A percentile compares a stretch with the other conserved stretches of the same genome.
Conservation (phyloP, 1,140 invertebrate species). For the Drosophila hydei region DNA sequence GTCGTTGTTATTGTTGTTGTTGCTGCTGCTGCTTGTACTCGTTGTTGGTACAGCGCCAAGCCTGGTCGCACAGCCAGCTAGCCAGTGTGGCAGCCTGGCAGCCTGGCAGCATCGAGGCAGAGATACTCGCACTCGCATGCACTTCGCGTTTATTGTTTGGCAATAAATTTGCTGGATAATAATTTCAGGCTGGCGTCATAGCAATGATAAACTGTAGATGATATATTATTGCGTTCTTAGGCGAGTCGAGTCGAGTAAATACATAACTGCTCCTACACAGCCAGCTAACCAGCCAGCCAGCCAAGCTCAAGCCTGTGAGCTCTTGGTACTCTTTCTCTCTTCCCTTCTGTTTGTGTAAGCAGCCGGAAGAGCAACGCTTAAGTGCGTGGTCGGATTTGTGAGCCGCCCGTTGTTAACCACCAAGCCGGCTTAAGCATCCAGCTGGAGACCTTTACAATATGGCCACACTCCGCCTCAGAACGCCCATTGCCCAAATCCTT, state of each 20-base stretch:
- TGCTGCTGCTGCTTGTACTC: conserved; percentile 12
- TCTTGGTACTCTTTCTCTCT: conserved; percentile 3
- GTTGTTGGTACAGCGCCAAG: conserved; percentile 48
- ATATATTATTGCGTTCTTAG: conserved; percentile 83
- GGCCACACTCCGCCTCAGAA: conserved; percentile 1
- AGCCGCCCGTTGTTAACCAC: conserved; percentile 26
- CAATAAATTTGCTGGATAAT: conserved; percentile 83
- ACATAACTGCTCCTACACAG: conserved; percentile 30
- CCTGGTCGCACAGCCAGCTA: conserved; percentile 24
- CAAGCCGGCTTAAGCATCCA: conserved; percentile 21
- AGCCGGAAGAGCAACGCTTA: conserved; percentile 39
- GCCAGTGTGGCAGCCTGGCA: too few relatives aligned
- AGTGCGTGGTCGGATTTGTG: conserved; percentile 54
- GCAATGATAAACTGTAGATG: conserved; percentile 83
- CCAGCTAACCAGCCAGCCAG: background rate
- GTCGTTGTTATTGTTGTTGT: conserved; percentile 41
- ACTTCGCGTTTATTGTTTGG: conserved; percentile 78
- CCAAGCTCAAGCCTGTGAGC: background rate
- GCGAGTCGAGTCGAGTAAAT: conserved; percentile 63
- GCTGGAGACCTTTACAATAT: conserved; percentile 12
- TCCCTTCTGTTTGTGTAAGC: conserved; percentile 47
- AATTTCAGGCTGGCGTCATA: conserved; percentile 83
- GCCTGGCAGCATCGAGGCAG: background rate
- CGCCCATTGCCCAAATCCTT: conserved; percentile 43
- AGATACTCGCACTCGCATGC: conserved; percentile 47